Conservation (phyloP, 2,113 vertebrate genomes). For the Pristiophorus japonicus region DNA sequence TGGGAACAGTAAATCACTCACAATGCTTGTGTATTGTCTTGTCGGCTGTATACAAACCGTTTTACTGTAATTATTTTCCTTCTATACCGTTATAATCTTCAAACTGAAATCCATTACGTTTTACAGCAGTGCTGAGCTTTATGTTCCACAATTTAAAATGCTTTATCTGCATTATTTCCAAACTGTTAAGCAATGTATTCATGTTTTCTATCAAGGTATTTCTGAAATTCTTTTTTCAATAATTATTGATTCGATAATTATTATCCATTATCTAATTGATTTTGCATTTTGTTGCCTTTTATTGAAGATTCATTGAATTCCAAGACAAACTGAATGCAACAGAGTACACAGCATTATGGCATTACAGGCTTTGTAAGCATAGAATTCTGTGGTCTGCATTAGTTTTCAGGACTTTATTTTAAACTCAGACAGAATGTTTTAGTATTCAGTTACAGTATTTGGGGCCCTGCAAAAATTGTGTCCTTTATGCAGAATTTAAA, state of each 20-base stretch:
- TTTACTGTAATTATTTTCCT: neutral
- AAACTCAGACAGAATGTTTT: too few species aligned
- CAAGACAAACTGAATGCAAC: neutral
- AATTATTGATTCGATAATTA: neutral
- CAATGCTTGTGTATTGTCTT: neutral
- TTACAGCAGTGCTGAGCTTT: neutral
- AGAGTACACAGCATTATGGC: neutral
- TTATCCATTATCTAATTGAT: neutral
- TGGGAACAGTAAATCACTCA: neutral
- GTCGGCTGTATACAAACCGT: neutral
- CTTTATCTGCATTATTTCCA: neutral
- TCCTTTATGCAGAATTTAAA: neutral
- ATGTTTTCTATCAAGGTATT: neutral
- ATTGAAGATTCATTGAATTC: neutral
- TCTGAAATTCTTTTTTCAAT: neutral
- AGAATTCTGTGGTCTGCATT: neutral
- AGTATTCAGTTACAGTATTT: neutral
- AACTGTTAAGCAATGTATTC: neutral
- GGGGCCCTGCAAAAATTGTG: neutral
- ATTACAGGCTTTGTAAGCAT: neutral
- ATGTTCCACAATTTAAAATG: neutral
- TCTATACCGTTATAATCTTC: neutral
- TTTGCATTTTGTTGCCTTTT: neutral
- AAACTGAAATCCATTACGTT: neutral
- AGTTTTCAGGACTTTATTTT: neutral